Evolutionary conservation across 2,113 vertebrate species (phyloP).

Genomic region (Zosterops borbonicus): DNA sequence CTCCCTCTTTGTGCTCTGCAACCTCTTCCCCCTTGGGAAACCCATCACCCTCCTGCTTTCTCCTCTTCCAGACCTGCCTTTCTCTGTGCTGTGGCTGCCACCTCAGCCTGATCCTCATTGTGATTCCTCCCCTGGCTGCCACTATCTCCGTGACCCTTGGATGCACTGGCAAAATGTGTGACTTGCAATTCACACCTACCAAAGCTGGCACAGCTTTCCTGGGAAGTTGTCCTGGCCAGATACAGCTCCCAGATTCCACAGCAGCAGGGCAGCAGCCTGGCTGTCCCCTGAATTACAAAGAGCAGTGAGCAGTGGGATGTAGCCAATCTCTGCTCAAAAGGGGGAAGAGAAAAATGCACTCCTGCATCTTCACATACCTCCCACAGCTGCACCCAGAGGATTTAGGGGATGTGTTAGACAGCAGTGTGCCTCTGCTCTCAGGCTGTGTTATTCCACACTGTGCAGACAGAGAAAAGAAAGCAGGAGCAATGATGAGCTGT

Average conservation of each 20-base stretch:
- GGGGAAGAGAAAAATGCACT: neutral
- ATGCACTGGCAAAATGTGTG: neutral
- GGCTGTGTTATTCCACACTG: neutral
- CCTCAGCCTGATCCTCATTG: neutral
- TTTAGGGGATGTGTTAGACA: neutral
- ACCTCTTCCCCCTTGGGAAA: neutral
- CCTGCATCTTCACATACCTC: neutral
- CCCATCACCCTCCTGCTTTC: neutral
- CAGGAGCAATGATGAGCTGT: neutral
- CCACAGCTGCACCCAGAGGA: neutral
- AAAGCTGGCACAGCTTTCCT: neutral
- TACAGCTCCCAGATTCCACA: neutral
- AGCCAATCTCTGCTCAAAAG: neutral
- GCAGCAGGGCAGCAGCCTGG: neutral
- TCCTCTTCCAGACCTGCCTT: neutral
- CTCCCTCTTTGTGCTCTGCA: neutral
- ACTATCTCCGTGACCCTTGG: slow-evolving; percentile 11
- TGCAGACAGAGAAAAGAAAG: neutral
- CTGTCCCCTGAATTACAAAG: neutral
- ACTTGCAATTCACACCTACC: neutral
- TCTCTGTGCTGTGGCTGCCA: neutral
- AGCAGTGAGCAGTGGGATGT: rapidly evolving
- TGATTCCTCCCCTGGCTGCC: neutral
- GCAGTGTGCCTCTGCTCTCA: neutral
- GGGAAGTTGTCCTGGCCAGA: neutral